phyloP scores from a whole-genome alignment of 2,797 vertebrate genomes.

The Coluber constrictor region DNA sequence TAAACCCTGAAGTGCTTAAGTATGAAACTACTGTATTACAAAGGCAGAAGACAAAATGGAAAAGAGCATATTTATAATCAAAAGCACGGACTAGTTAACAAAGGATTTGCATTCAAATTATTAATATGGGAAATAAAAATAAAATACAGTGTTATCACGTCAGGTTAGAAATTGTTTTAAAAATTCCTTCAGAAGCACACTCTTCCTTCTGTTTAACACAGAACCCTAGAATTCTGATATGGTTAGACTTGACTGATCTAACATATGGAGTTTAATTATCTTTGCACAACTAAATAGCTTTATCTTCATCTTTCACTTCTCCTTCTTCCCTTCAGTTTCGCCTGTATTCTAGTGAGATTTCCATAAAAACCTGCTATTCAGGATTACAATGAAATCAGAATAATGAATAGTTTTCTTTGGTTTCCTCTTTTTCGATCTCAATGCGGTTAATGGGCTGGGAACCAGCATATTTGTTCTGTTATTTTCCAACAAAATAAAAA shows the following conservation, averaged over 20 bases:
- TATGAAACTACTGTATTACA: background rate
- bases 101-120: background rate
- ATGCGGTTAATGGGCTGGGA: background rate
- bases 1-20: background rate
- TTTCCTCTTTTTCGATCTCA: background rate
- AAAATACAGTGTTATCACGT: background rate
- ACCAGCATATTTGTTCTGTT: background rate
- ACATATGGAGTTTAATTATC: constrained; percentile 18
- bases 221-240: background rate
- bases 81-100: background rate
- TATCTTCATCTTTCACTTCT: background rate
- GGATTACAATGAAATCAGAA: constrained; percentile 23
- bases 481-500: constrained; percentile 37
- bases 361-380: constrained; percentile 20
- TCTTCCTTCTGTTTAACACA: background rate
- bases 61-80: background rate
- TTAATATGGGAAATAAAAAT: background rate
- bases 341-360: background rate
- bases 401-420: constrained; percentile 28
- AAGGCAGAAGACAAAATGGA: background rate
- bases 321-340: constrained; percentile 1
- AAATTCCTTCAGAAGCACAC: background rate
- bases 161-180: background rate
- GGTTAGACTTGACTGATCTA: background rate
- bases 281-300: constrained; percentile 25